These are phyloP conservation scores for Helostoma temminkii DNA, from an alignment of 2,797 vertebrate species.

Conservation along the genomic window DNA sequence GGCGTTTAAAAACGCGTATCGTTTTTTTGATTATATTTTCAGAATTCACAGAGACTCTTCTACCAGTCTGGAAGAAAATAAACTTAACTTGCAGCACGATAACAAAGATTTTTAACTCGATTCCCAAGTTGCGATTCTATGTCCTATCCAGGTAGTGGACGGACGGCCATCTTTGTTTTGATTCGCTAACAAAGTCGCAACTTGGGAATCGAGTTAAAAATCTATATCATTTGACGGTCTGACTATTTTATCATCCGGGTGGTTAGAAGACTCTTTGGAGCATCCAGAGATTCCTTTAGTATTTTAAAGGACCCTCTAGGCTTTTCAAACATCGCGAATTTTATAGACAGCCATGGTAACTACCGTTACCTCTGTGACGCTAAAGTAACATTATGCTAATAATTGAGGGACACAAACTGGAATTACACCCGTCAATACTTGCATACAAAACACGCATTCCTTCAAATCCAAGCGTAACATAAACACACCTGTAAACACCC, in stretches of 20 bases:
- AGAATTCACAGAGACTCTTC: not conserved
- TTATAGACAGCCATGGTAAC: not conserved
- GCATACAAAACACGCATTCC: not conserved
- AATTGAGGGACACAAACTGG: not conserved
- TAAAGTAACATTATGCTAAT: too few species aligned
- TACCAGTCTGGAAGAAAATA: not conserved
- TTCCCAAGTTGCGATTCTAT: not conserved
- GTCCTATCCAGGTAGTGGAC: not conserved
- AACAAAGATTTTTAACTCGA: not conserved
- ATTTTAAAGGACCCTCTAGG: not conserved
- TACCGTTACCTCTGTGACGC: not conserved
- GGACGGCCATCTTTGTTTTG: not conserved
- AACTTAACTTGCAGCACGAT: not conserved
- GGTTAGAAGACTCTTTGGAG: not conserved
- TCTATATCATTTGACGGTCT: not conserved
- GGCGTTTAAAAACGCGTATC: not conserved
- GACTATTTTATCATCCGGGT: not conserved
- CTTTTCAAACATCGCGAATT: not conserved
- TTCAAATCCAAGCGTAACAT: not conserved
- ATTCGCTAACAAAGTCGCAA: not conserved
- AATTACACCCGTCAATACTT: not conserved
- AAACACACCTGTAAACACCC: constrained; percentile 16
- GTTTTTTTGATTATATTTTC: not conserved
- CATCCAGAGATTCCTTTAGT: not conserved
- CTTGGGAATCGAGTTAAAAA: not conserved